Evolutionary conservation across 2,797 vertebrate species (phyloP).

Genomic region (Kryptopterus vitreolus): DNA sequence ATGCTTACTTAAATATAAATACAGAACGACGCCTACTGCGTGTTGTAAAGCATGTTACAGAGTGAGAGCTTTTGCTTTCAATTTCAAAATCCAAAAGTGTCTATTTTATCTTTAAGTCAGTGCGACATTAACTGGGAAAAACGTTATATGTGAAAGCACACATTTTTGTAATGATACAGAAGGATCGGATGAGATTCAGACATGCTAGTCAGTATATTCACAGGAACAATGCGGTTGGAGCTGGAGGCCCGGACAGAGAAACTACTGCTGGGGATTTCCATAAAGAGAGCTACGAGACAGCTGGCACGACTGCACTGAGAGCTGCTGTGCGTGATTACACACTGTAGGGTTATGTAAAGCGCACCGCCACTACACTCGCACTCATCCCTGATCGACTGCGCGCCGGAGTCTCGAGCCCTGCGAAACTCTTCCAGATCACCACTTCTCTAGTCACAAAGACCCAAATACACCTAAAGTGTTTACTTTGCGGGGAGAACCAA

Average conservation of each 20-base stretch:
- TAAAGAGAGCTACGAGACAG: constrained; percentile 34
- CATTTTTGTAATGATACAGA: neutral
- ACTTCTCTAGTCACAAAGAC: neutral
- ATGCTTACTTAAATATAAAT: no score
- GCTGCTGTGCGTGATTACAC: constrained; percentile 36
- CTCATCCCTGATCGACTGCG: neutral
- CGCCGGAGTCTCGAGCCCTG: neutral
- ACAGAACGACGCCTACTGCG: neutral
- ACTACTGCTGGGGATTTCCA: constrained; percentile 43
- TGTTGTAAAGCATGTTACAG: neutral
- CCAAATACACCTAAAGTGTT: neutral
- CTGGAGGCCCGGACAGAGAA: constrained; percentile 10
- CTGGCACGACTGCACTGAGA: constrained; percentile 8
- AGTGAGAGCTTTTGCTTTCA: neutral
- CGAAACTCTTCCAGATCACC: neutral
- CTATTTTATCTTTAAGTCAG: neutral
- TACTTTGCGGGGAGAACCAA: no score
- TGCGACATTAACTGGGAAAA: neutral
- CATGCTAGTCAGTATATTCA: constrained; percentile 10
- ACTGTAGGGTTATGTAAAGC: constrained; percentile 41
- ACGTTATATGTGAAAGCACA: neutral
- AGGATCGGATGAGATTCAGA: neutral
- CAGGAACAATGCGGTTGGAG: constrained; percentile 19
- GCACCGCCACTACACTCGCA: constrained; percentile 6
- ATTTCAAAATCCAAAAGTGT: neutral